These are phyloP conservation scores for Sminthurides bifidus DNA, from an alignment of 1,140 invertebrate species.

Conservation along the genomic window DNA sequence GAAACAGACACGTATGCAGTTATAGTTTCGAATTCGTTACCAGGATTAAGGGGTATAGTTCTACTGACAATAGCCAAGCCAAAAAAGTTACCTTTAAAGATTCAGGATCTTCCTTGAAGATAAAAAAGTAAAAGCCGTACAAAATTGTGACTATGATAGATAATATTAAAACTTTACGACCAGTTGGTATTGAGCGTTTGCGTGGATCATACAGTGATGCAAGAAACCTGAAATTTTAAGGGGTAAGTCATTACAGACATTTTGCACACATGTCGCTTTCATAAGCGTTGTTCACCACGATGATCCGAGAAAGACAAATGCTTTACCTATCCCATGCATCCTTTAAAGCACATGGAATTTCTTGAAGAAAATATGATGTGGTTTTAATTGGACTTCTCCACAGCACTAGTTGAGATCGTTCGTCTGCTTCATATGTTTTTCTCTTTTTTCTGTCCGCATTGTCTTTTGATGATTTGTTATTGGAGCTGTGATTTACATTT, in stretches of 20 bases:
- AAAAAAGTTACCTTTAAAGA: constrained; percentile 40
- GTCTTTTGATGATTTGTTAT: background rate
- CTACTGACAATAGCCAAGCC: constrained; percentile 34
- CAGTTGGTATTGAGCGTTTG: constrained; percentile 19
- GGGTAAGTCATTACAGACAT: constrained; percentile 24
- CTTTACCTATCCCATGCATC: constrained; percentile 25
- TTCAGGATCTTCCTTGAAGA: constrained; percentile 35
- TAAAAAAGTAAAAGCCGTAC: constrained; percentile 26
- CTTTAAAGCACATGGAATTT: constrained; percentile 41
- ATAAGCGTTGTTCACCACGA: background rate
- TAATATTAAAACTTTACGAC: constrained; percentile 18
- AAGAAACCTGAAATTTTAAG: constrained; percentile 10
- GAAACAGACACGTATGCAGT: background rate
- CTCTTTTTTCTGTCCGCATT: constrained; percentile 6
- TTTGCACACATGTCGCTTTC: too few species aligned
- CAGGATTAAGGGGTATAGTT: background rate
- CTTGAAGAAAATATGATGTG: constrained; percentile 67
- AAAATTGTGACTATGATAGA: constrained; percentile 5
- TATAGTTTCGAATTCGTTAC: background rate
- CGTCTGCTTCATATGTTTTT: constrained; percentile 33
- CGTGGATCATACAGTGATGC: constrained; percentile 24
- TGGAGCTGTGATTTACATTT: background rate
- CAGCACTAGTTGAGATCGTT: constrained; percentile 56
- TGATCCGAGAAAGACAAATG: background rate
- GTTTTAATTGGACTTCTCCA: constrained; percentile 76